Evolutionary conservation across 2,113 vertebrate genomes (phyloP).

Genomic region (Xenopus laevis): DNA sequence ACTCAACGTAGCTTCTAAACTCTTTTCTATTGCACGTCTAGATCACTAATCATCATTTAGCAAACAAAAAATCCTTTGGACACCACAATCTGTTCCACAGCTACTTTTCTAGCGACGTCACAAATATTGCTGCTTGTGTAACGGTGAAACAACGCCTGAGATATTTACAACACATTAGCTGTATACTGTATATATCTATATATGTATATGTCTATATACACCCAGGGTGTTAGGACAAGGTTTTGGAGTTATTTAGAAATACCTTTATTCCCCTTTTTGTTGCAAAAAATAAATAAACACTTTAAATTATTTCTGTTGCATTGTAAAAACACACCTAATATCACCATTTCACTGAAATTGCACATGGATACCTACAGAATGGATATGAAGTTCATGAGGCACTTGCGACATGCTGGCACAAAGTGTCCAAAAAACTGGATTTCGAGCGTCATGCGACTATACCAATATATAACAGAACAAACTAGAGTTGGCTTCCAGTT

Average conservation of each 20-base stretch:
- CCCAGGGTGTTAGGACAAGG: background rate
- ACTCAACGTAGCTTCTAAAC: constrained; percentile 13
- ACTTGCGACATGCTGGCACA: constrained; percentile 1
- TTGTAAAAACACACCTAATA: background rate
- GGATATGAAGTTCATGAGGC: constrained; percentile 1
- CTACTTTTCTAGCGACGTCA: constrained; percentile 8
- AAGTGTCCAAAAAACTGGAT: background rate
- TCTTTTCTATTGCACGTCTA: constrained; percentile 20
- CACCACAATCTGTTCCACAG: constrained; percentile 17
- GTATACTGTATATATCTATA: too few relatives aligned
- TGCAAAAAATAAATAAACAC: background rate
- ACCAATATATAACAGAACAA: background rate
- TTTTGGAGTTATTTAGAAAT: background rate
- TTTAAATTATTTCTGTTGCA: background rate
- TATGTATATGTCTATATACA: constrained; percentile 23
- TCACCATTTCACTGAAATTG: background rate
- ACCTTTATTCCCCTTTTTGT: background rate
- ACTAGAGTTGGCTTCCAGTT: background rate
- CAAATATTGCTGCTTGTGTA: constrained; percentile 45
- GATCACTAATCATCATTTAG: constrained; percentile 36
- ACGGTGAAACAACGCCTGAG: constrained; percentile 12
- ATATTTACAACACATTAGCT: constrained; percentile 77
- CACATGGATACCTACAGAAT: background rate
- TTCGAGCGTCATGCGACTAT: background rate
- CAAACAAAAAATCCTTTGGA: constrained; percentile 26